A percentile compares a stretch with the other conserved stretches of the same genome.
Evolutionary conservation across 2,888 invertebrate species (phyloP).

Genomic region (Nymphalis urticae): DNA sequence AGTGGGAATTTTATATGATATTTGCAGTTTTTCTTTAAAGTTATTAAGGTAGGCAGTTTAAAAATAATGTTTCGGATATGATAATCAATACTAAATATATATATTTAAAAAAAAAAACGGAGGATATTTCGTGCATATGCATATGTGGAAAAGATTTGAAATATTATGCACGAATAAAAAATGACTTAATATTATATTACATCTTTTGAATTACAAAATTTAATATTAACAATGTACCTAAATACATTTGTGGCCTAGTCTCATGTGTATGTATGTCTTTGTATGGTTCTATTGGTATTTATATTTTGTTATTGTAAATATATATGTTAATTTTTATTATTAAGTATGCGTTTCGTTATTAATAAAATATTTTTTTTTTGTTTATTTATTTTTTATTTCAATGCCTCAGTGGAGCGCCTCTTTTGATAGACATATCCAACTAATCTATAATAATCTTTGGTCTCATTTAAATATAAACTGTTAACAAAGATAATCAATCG

Average conservation of each 20-base stretch:
- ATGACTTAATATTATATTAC: too few species aligned
- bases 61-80: background rate
- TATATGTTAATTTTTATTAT: conserved; percentile 57
- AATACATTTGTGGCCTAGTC: conserved; percentile 12
- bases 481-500: too few species aligned
- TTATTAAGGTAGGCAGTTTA: background rate
- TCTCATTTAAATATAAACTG: too few species aligned
- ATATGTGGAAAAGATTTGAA: background rate
- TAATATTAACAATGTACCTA: too few species aligned
- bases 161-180: too few species aligned
- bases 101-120: background rate
- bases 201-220: too few species aligned
- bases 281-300: conserved; percentile 22
- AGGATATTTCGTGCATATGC: background rate
- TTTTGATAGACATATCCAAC: too few species aligned
- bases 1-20: conserved; percentile 7
- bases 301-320: conserved; percentile 50
- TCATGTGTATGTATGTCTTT: conserved; percentile 5
- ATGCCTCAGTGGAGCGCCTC: too few species aligned
- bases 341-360: conserved; percentile 50
- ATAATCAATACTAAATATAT: background rate
- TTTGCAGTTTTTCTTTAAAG: background rate
- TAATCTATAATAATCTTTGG: too few species aligned
- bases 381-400: conserved; percentile 41
- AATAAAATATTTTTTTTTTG: conserved; percentile 49